Base-by-base conservation (phyloP, 2,113 vertebrate genomes). In the Phyllopteryx taeniolatus region DNA sequence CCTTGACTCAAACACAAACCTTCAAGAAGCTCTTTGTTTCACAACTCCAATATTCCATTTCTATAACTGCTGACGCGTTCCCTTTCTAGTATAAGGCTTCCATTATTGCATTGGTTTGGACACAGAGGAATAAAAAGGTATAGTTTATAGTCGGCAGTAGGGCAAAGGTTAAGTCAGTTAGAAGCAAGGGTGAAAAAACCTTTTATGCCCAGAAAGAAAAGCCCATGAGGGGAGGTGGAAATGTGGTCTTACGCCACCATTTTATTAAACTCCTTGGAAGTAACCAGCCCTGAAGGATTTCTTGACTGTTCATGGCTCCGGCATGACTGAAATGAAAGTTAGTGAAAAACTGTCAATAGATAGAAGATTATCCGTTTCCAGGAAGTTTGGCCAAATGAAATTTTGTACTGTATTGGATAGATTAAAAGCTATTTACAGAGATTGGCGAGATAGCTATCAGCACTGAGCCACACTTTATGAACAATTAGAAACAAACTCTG, bases 401-500 rank as follows among this genome's bases (percentile, higher is more conserved):
- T 61, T 61, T 33, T 19, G 31, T 17, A 35, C 31, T 35, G 15
- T 8, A 35, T 35, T 15, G 14, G 59, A 15, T 35, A 61, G 31
- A 61, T 61, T 35, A 17, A 5, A 61, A 17, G 15, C 31, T 8
- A 8, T 31, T 61, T 61, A 35, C 31, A 64, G 57, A 61, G 69
- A 60, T 15, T 53, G 22, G 44, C 42, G 11, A 39, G 2, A 33
- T 15, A 31, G 56, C 11, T 15, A 5, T 59, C 31, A 59, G 27
- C 56, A 59, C 31, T 31, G 67, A 80, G 72, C 51, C 57, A 62
- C 67, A 56, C 57, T 42, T 71, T 56, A 17, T 71, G 78, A 81
- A 85, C 71, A 70, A 69, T 64, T 67, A 51, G 61, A 85, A 87
- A 88, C 74, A 75, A 80, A 71, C 78, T 75, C 80, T 33, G 14